Conservation (phyloP, 2,113 vertebrate species). For the Dipodomys stephensi region DNA sequence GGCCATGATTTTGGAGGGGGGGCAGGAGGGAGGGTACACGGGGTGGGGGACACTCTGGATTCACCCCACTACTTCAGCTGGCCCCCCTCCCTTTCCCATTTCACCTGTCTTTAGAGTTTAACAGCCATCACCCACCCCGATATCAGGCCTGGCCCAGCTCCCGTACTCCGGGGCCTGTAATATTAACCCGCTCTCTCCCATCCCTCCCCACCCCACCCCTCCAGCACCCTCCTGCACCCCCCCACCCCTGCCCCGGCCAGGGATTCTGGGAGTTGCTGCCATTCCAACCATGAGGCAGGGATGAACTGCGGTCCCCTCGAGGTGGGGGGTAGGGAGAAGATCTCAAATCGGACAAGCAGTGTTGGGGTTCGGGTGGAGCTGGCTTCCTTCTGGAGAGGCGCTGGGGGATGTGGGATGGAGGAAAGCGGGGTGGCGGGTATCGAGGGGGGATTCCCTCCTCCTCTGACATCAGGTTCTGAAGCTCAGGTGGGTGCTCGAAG, state of each 20-base stretch:
- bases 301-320: constrained; percentile 68
- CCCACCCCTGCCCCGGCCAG: constrained; percentile 47
- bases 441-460: neutral
- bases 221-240: constrained; percentile 16
- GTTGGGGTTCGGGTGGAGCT: constrained; percentile 85
- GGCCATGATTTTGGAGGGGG: constrained; percentile 74
- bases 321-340: too few relatives aligned
- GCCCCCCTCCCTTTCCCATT: constrained; percentile 73
- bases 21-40: too few relatives aligned
- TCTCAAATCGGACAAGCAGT: constrained; percentile 88
- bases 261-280: constrained; percentile 82
- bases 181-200: constrained; percentile 85
- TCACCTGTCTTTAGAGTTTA: constrained; percentile 90
- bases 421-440: neutral
- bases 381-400: constrained; percentile 94
- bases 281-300: constrained; percentile 84
- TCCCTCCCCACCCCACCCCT: constrained; percentile 73
- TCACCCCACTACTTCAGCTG: constrained; percentile 18
- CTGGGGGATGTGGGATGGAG: constrained; percentile 86
- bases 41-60: too few relatives aligned
- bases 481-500: neutral
- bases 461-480: neutral
- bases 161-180: constrained; percentile 85
- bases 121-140: constrained; percentile 90
- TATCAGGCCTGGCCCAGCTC: constrained; percentile 86